phyloP scores from a whole-genome alignment of 2,113 vertebrate genomes.

The Tupaia chinensis region DNA sequence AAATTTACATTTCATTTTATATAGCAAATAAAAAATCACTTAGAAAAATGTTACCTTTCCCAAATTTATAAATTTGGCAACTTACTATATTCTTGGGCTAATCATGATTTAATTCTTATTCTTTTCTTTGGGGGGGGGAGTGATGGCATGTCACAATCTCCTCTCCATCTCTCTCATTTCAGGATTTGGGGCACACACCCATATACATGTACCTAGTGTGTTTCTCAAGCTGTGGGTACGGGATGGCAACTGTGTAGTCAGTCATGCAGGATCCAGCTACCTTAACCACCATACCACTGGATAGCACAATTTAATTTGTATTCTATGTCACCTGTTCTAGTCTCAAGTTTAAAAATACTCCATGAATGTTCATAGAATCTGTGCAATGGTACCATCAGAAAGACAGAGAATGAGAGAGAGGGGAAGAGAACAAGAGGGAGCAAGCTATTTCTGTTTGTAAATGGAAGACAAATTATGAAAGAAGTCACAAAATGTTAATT shows the following conservation, averaged over 20 bases:
- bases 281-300: no score
- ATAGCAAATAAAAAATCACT: background rate
- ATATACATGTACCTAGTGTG: no score
- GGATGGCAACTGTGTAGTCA: no score
- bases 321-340: background rate
- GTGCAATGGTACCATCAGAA: background rate
- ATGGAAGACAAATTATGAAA: background rate
- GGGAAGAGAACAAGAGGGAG: accelerated
- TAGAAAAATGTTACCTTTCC: background rate
- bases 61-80: constrained; percentile 5
- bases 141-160: no score
- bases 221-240: no score
- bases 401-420: no score
- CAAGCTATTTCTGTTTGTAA: constrained; percentile 13
- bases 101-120: background rate
- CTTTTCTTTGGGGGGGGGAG: no score
- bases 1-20: background rate
- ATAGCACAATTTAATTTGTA: background rate
- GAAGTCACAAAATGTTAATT: background rate
- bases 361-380: background rate
- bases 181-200: no score
- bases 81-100: background rate
- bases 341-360: background rate
- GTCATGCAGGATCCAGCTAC: no score
- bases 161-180: no score